Evolutionary conservation across 2,888 invertebrate species (phyloP), one percentile per base, ranked within the genome.

Genomic region (Acanthosepion pharaonis): DNA sequence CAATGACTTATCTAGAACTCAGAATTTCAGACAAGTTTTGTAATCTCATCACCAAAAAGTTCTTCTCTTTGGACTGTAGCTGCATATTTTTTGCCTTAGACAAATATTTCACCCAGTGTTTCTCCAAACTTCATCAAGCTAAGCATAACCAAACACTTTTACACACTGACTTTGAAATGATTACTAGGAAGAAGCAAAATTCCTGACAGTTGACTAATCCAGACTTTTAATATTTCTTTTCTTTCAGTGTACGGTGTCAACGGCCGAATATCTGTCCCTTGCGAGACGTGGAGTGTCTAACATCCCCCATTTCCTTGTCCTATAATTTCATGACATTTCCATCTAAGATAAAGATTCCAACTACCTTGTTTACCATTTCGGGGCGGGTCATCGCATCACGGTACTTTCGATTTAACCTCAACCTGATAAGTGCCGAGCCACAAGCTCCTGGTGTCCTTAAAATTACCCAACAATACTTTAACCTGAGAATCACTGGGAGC

Each of bases 251-350:
- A 96, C 98, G 99, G 4, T 99, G 99, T 97, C 98, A 98, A 94
- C 98, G 98, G 94, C 98, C 98, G 94, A 98, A 98, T 53, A 98
- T 98, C 93, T 99, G 99, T 97, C 98, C 98, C 91, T 98, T 98
- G 51, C 98, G 98, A n/a, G 98, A 98, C 97, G 97, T 98, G 96
- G 98, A 98, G 53, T 99, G 99, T 96, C 98, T 98, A 94, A 98
- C 98, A 93, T 98, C 98, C 96, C 99, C 99, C 0, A 98, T 99
- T 93, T 98, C 99, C 94, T 98, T 98, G 97, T 99, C 99, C 64
- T 99, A 98, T 98, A 99, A 99, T 97, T 99, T 99, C 97, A 98
- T 99, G 96, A 98, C 99, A 0, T 98, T 99, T 96, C 98, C 99
- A 0, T 98, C 99, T 51, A 96, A 97, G 94, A 97, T 98, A 93